These are phyloP conservation scores for Drosophila borealis DNA, from an alignment of 2,888 invertebrate genomes.

Conservation along the genomic window DNA sequence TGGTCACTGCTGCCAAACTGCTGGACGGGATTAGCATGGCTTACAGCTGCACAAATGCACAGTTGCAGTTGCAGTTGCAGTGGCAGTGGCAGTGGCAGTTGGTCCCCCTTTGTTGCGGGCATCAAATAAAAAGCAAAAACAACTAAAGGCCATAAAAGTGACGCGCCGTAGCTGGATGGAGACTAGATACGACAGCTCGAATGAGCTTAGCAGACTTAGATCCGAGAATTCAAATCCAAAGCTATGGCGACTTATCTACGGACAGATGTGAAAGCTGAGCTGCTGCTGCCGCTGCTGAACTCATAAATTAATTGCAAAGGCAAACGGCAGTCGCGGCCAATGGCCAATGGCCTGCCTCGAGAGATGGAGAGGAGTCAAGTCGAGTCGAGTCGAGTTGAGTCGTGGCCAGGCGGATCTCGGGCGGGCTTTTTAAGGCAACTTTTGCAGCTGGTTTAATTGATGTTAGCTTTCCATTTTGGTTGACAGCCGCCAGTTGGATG, in stretches of 20 bases:
- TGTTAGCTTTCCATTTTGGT: slow-evolving; percentile 80
- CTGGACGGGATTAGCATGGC: slow-evolving; percentile 67
- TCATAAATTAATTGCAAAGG: slow-evolving; percentile 72
- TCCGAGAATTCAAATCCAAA: slow-evolving; percentile 26
- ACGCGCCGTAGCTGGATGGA: slow-evolving; percentile 29
- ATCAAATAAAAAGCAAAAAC: slow-evolving; percentile 56
- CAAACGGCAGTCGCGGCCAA: slow-evolving; percentile 16
- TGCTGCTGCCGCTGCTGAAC: slow-evolving; percentile 42
- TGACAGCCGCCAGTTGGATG: slow-evolving; percentile 60
- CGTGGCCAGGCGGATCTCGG: slow-evolving; percentile 15
- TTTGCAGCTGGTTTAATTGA: slow-evolving; percentile 68
- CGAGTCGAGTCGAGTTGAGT: background rate
- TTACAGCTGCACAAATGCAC: slow-evolving; percentile 57
- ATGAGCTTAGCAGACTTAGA: slow-evolving; percentile 45
- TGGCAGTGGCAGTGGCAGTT: slow-evolving; percentile 12
- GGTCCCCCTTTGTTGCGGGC: slow-evolving; percentile 23
- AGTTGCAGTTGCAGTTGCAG: slow-evolving; percentile 26
- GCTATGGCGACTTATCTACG: slow-evolving; percentile 58
- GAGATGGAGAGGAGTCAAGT: too few relatives aligned
- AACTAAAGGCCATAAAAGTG: slow-evolving; percentile 65
- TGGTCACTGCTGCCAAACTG: slow-evolving; percentile 73
- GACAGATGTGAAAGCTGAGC: slow-evolving; percentile 61
- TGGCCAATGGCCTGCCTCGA: background rate
- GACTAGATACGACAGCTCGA: slow-evolving; percentile 32
- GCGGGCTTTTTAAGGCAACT: slow-evolving; percentile 20